Conservation (phyloP, 1,140 invertebrate species). For the Drepana arcuata region DNA sequence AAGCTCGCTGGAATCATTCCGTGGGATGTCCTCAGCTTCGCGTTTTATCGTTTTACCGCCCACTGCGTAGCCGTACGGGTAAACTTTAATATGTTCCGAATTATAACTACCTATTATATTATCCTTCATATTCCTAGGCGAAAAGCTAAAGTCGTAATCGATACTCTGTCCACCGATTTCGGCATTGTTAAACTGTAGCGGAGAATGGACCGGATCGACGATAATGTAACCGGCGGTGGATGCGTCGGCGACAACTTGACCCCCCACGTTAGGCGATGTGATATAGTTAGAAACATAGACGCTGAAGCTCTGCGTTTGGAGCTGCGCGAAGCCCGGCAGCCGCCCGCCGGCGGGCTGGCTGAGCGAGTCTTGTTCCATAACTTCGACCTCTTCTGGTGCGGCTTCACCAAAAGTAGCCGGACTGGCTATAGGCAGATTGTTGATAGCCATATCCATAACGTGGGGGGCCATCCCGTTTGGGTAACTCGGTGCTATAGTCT, state of each 20-base stretch:
- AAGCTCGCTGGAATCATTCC: slow-evolving; percentile 44
- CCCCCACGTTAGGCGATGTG: slow-evolving; percentile 80
- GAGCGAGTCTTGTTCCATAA: slow-evolving; percentile 63
- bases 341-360: slow-evolving; percentile 68
- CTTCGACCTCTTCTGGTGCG: slow-evolving; percentile 55
- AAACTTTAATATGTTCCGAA: slow-evolving; percentile 44
- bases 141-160: slow-evolving; percentile 49
- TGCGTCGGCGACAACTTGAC: slow-evolving; percentile 75
- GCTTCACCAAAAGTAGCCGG: slow-evolving; percentile 82
- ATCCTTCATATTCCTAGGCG: slow-evolving; percentile 39
- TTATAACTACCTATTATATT: slow-evolving; percentile 34
- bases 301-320: slow-evolving; percentile 73
- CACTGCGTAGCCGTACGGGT: slow-evolving; percentile 47
- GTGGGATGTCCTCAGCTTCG: slow-evolving; percentile 31
- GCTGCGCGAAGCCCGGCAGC: slow-evolving; percentile 77
- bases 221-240: slow-evolving; percentile 67
- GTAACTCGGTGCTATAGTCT: slow-evolving; percentile 76
- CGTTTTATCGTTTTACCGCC: slow-evolving; percentile 58
- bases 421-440: slow-evolving; percentile 75
- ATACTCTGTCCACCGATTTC: slow-evolving; percentile 41
- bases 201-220: slow-evolving; percentile 50
- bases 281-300: slow-evolving; percentile 70
- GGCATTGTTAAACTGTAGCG: slow-evolving; percentile 52
- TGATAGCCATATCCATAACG: slow-evolving; percentile 83
- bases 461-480: slow-evolving; percentile 87